phyloP scores from a whole-genome alignment of 1,140 invertebrate species.

The Drosophila sp. region DNA sequence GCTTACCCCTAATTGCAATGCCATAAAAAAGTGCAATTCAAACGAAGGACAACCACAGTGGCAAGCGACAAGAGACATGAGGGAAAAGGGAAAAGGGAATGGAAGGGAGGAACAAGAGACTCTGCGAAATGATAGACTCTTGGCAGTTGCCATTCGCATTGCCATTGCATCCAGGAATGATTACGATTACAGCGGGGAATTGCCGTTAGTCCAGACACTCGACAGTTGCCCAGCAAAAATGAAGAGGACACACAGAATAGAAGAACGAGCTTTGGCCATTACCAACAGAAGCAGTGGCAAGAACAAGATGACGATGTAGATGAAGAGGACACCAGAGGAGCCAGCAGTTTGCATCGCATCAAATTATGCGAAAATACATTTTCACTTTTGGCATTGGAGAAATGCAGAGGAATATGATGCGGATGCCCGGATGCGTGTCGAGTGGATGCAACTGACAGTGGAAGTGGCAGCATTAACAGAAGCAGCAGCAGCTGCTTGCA shows the following conservation, averaged over 20 bases:
- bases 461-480: background rate
- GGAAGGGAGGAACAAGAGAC: background rate
- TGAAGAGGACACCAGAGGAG: constrained; percentile 12
- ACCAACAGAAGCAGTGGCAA: constrained; percentile 36
- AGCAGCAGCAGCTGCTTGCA: constrained; percentile 52
- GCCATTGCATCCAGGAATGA: constrained; percentile 71
- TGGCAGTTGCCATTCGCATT: constrained; percentile 36
- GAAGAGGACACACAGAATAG: constrained; percentile 14
- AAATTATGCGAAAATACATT: constrained; percentile 79
- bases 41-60: constrained; percentile 75
- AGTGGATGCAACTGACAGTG: constrained; percentile 15
- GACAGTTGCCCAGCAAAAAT: constrained; percentile 17
- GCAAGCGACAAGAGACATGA: too few relatives aligned
- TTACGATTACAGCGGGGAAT: constrained; percentile 63
- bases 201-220: constrained; percentile 56
- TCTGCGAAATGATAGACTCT: constrained; percentile 32
- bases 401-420: constrained; percentile 49
- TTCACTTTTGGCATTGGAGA: constrained; percentile 58
- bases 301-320: too few relatives aligned
- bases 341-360: constrained; percentile 43
- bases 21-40: constrained; percentile 84
- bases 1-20: constrained; percentile 82
- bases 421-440: constrained; percentile 25
- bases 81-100: too few relatives aligned
- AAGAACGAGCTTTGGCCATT: constrained; percentile 29